A percentile compares a stretch with the other conserved stretches of the same genome.
Conservation (phyloP, 2,113 vertebrate genomes). For the Platichthys stellatus region DNA sequence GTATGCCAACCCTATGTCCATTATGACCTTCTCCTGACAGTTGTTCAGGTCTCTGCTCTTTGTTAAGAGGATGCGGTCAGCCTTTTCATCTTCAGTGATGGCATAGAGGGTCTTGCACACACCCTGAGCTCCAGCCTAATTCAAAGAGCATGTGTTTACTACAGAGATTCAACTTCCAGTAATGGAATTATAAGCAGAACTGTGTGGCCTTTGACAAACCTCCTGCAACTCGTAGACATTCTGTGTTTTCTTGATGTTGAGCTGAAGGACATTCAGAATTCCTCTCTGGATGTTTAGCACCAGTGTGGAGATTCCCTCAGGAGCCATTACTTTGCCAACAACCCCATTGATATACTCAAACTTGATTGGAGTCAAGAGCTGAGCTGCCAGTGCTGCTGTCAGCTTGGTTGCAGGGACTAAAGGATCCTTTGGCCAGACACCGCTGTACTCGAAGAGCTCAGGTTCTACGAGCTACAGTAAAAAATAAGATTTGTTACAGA, state of each 20-base stretch:
- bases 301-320: conserved; percentile 67
- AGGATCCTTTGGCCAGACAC: conserved; percentile 77
- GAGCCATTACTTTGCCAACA: conserved; percentile 79
- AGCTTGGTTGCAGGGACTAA: conserved; percentile 80
- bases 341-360: conserved; percentile 83
- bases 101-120: conserved; percentile 87
- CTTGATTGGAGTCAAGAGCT: conserved; percentile 77
- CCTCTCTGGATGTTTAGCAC: conserved; percentile 85
- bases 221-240: conserved; percentile 88
- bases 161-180: neutral
- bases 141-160: conserved; percentile 2
- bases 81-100: conserved; percentile 82
- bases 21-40: conserved; percentile 83
- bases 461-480: conserved; percentile 77
- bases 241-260: conserved; percentile 84
- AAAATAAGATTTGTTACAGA: neutral
- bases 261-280: conserved; percentile 80
- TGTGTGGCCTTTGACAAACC: conserved; percentile 64
- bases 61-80: conserved; percentile 69
- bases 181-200: neutral
- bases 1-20: conserved; percentile 82
- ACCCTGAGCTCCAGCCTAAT: conserved; percentile 86
- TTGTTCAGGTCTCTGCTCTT: conserved; percentile 85
- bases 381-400: conserved; percentile 69
- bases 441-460: conserved; percentile 80